Evolutionary conservation across 1,140 invertebrate genomes (phyloP).

Genomic region (Lanistes nyassanus): DNA sequence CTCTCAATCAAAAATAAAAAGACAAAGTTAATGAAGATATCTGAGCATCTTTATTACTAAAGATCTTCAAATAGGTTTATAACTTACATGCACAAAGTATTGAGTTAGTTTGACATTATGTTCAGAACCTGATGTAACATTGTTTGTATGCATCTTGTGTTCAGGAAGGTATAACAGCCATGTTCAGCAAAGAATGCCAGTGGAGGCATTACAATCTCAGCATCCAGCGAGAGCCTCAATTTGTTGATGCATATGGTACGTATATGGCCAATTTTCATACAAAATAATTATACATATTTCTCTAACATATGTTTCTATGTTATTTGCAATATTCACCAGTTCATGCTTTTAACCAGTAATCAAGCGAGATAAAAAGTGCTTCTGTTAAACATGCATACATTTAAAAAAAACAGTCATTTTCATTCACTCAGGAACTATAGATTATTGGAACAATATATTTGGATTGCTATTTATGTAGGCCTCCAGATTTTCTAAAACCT

Average conservation of each 20-base stretch:
- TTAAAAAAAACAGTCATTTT: neutral
- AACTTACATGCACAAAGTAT: too few relatives aligned
- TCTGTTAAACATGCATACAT: neutral
- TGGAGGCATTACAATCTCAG: conserved; percentile 61
- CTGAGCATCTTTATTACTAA: too few relatives aligned
- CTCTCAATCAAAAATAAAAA: too few relatives aligned
- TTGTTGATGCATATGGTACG: conserved; percentile 54
- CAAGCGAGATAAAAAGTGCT: neutral
- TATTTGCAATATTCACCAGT: neutral
- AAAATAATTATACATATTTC: neutral
- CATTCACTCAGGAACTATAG: too few relatives aligned
- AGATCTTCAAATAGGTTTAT: too few relatives aligned
- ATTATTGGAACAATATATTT: too few relatives aligned
- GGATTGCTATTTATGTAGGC: too few relatives aligned
- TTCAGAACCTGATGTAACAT: too few relatives aligned
- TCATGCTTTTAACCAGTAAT: neutral
- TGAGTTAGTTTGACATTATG: too few relatives aligned
- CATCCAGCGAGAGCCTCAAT: conserved; percentile 54
- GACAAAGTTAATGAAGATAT: too few relatives aligned
- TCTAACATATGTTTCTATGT: neutral
- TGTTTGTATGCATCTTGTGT: neutral
- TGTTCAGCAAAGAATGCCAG: conserved; percentile 61
- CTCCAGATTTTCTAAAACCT: too few relatives aligned
- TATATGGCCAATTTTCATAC: neutral
- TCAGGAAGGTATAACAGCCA: conserved; percentile 51